Conservation (phyloP, 2,797 vertebrate species). For the Poeciliopsis paucimaculata region DNA sequence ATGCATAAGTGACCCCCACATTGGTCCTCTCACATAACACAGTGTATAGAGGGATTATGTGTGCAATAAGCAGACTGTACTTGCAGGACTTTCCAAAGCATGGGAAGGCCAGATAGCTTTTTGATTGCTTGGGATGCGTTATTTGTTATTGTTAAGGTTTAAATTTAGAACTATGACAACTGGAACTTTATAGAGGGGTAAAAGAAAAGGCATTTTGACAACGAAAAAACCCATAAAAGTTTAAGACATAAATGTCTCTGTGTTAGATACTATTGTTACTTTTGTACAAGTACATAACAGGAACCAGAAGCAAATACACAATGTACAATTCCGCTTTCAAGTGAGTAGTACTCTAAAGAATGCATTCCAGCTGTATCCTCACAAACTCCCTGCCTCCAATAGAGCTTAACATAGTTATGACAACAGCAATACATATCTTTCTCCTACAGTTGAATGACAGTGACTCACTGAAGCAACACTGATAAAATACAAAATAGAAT, state of each 20-base stretch:
- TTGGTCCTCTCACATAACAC: constrained; percentile 48
- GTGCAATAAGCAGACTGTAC: neutral
- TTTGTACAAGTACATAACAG: constrained; percentile 20
- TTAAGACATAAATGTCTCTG: constrained; percentile 8
- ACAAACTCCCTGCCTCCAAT: constrained; percentile 1
- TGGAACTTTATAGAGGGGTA: neutral
- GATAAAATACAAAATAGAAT: neutral
- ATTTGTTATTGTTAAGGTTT: neutral
- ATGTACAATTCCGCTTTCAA: constrained; percentile 57
- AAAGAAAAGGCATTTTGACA: neutral
- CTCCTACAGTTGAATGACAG: neutral
- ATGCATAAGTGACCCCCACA: neutral
- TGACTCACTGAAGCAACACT: neutral
- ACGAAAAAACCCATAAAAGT: neutral
- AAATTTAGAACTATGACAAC: neutral
- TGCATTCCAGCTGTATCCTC: constrained; percentile 16
- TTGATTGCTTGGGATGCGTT: neutral
- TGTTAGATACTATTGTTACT: constrained; percentile 19
- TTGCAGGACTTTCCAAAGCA: neutral
- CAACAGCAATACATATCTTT: neutral
- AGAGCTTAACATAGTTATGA: neutral
- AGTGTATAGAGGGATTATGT: constrained; percentile 24
- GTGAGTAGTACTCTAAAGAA: constrained; percentile 59
- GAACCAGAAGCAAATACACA: constrained; percentile 2
- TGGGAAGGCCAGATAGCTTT: neutral